Percentiles rank a stretch among this genome's conserved stretches.
Conservation (phyloP, 2,113 vertebrate genomes). For the Xyrauchen texanus region DNA sequence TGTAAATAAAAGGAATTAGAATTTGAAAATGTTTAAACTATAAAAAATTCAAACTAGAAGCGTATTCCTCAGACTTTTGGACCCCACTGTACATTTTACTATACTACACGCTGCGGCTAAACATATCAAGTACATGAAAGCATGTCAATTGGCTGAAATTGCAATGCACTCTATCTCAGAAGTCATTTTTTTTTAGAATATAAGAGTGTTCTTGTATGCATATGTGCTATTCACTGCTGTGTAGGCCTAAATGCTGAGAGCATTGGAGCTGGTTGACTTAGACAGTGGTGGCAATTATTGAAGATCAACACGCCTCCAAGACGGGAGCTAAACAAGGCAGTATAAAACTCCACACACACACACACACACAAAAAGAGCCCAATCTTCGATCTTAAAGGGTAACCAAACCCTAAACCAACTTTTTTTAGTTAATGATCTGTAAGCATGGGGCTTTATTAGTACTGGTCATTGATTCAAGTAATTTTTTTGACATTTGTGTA, state of each 20-base stretch:
- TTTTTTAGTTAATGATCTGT: too few species aligned
- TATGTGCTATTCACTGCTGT: conserved; percentile 22
- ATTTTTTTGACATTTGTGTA: too few species aligned
- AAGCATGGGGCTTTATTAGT: too few species aligned
- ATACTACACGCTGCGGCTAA: too few species aligned
- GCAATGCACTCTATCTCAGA: neutral
- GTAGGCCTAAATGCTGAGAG: conserved; percentile 31
- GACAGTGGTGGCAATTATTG: conserved; percentile 57
- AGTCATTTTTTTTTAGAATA: too few species aligned
- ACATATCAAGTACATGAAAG: neutral
- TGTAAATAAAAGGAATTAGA: too few species aligned
- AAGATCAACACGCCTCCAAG: conserved; percentile 53
- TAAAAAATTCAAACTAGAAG: too few species aligned
- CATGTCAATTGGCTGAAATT: neutral
- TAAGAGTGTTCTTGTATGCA: neutral
- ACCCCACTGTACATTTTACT: neutral
- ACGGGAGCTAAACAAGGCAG: conserved; percentile 28
- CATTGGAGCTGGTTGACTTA: conserved; percentile 52
- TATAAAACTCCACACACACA: conserved; percentile 6
- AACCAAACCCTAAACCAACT: too few species aligned
- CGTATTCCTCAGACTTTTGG: too few species aligned
- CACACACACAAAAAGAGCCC: neutral
- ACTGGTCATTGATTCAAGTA: too few species aligned
- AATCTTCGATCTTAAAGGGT: conserved; percentile 20
- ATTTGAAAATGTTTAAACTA: too few species aligned